These are phyloP conservation scores for Lepus townsendii DNA, from an alignment of 2,797 vertebrate species.

Conservation along the genomic window DNA sequence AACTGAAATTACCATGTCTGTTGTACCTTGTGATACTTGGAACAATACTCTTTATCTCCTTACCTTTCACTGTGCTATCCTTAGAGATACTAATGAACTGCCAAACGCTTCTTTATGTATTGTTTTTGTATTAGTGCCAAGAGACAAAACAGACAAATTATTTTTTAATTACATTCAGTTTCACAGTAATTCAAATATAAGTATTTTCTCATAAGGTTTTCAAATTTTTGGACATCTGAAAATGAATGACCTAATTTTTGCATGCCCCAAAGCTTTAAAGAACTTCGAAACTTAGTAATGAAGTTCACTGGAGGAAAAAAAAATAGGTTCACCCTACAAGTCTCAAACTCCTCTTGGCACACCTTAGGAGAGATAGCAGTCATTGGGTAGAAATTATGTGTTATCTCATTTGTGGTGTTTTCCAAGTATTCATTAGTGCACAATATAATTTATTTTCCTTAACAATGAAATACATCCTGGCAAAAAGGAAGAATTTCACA, in stretches of 20 bases:
- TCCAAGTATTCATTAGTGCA: conserved; percentile 6
- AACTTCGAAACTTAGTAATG: not conserved
- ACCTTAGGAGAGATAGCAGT: not conserved
- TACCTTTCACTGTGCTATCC: not conserved
- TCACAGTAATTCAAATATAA: conserved; percentile 42
- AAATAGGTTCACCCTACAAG: not conserved
- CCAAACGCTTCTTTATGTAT: not conserved
- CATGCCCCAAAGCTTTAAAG: conserved; percentile 39
- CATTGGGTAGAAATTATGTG: not conserved
- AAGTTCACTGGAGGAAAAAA: conserved; percentile 49
- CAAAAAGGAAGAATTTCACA: conserved; percentile 36
- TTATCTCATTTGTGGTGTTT: conserved; percentile 1
- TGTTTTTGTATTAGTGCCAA: not conserved
- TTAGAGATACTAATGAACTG: not conserved
- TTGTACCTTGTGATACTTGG: conserved; percentile 2
- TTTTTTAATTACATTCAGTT: not conserved
- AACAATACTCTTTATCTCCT: not conserved
- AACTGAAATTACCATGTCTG: conserved; percentile 15
- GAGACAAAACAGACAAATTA: not conserved
- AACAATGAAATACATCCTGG: not conserved
- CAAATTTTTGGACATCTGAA: conserved; percentile 17
- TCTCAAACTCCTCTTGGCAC: not conserved
- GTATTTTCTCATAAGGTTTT: conserved; percentile 31
- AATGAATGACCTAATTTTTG: conserved; percentile 50
- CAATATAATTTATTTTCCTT: conserved; percentile 48